Evolutionary conservation across 2,797 vertebrate species (phyloP).

Genomic region (Sebastes itinus): DNA sequence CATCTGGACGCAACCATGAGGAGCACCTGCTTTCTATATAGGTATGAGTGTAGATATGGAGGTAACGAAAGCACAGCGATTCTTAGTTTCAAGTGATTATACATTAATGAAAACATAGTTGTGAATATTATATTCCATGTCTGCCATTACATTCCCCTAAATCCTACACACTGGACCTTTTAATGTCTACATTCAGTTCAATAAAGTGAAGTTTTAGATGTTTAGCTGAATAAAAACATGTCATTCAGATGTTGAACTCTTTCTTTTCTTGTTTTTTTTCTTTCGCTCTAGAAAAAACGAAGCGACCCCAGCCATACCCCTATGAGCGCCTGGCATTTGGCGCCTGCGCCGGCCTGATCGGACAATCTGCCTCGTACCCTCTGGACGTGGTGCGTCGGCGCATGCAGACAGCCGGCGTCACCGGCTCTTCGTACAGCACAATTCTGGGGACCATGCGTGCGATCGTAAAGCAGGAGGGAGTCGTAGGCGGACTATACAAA

Average conservation of each 20-base stretch:
- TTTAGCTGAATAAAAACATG: background rate
- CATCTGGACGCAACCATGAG: background rate
- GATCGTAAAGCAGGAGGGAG: conserved; percentile 89
- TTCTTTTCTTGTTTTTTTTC: background rate
- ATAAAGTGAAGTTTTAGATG: background rate
- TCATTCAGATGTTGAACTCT: background rate
- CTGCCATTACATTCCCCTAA: background rate
- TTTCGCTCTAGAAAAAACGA: conserved; percentile 84
- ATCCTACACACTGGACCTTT: background rate
- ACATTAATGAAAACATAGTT: background rate
- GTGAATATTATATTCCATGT: no score
- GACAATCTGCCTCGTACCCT: conserved; percentile 95
- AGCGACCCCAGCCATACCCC: conserved; percentile 86
- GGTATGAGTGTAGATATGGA: background rate
- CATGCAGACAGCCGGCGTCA: conserved; percentile 97
- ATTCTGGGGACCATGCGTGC: conserved; percentile 87
- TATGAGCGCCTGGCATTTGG: conserved; percentile 91
- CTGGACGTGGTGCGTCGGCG: conserved; percentile 96
- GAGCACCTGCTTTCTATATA: background rate
- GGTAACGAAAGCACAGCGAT: background rate
- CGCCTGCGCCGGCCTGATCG: conserved; percentile 92
- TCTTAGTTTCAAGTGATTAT: background rate
- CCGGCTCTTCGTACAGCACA: conserved; percentile 84
- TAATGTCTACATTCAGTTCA: background rate
- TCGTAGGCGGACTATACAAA: conserved; percentile 91